phyloP scores from a whole-genome alignment of 2,113 vertebrate species.

The Poicephalus gulielmi region DNA sequence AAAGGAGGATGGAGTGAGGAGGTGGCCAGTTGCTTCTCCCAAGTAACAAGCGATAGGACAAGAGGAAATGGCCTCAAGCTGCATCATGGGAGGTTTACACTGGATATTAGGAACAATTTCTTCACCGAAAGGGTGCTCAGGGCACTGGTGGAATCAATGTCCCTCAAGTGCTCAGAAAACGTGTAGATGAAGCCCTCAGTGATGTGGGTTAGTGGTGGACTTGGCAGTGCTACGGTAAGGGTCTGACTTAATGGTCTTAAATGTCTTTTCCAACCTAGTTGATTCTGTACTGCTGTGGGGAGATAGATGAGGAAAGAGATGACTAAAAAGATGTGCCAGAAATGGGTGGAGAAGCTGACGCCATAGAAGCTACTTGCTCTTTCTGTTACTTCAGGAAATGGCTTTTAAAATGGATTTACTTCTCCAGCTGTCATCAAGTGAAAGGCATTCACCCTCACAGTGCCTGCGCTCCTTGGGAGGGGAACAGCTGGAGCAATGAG shows the following conservation, averaged over 20 bases:
- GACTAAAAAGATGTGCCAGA: not conserved
- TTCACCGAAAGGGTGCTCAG: not conserved
- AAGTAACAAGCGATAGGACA: not conserved
- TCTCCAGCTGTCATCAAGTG: not conserved
- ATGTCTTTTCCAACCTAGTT: not conserved
- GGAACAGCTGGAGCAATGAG: rapidly evolving
- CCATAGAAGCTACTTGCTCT: no score
- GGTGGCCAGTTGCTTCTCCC: not conserved
- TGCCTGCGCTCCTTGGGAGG: not conserved
- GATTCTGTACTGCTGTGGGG: rapidly evolving
- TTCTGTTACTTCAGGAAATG: not conserved
- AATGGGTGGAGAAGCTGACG: no score
- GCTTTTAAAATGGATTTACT: not conserved
- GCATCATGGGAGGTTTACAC: not conserved
- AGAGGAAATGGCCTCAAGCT: not conserved
- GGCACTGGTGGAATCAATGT: not conserved
- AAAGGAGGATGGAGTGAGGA: not conserved
- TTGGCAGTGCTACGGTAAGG: not conserved
- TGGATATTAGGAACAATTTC: not conserved
- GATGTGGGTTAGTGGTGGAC: not conserved
- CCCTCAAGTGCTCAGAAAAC: not conserved
- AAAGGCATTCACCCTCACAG: not conserved
- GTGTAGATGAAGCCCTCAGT: not conserved
- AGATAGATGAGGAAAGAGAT: rapidly evolving
- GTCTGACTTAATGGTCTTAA: not conserved